Base-by-base conservation (phyloP, 2,797 vertebrate species). In the Tauraco hartlaubi region DNA sequence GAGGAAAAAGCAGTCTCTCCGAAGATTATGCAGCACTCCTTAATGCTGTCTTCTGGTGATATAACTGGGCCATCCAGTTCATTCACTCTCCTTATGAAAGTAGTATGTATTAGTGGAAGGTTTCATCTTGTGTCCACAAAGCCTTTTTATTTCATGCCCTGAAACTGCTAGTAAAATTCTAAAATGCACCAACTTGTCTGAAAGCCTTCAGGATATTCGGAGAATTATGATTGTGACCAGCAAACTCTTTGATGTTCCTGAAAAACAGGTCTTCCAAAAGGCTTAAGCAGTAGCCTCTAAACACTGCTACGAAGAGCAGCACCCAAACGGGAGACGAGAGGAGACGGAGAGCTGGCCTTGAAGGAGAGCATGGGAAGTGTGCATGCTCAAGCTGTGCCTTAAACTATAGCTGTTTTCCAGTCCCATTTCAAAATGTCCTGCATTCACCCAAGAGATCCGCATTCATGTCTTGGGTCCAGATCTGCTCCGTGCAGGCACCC, bases 11-110 rank as follows among this genome's bases (percentile, higher is more conserved):
- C 69, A 94, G 41, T 46, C 71, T 88, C 51, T 44, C 21, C 41
- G 56, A 77, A 95, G 63, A 75, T 90, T 72, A 79, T 84, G 49
- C 79, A 92, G 71, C 37, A 33, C 28, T 76, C n/a, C 22, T 44
- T 92, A 91, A 62, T 66, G 51, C 62, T 95, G 78, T 54, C 61
- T 88, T 75, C 93, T 88, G 67, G 78, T 87, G 84, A 15, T 85
- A 9, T 54, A 84, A 81, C 88, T 54, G 56, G 35, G 67, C 55
- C 67, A 86, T 73, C 85, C 80, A 79, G 73, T 79, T 94, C 54
- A 69, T 81, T 94, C 48, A 35, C 35, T 67, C 39, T 84, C 22
- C 39, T 76, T 79, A 43, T n/a, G 46, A 86, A 94, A 94, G 76
- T 21, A 64, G 37, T 28, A 29, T n/a, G 15, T 72, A 71, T 88